Base-by-base conservation (phyloP, 2,113 vertebrate genomes). In the Eupsittula cactorum region DNA sequence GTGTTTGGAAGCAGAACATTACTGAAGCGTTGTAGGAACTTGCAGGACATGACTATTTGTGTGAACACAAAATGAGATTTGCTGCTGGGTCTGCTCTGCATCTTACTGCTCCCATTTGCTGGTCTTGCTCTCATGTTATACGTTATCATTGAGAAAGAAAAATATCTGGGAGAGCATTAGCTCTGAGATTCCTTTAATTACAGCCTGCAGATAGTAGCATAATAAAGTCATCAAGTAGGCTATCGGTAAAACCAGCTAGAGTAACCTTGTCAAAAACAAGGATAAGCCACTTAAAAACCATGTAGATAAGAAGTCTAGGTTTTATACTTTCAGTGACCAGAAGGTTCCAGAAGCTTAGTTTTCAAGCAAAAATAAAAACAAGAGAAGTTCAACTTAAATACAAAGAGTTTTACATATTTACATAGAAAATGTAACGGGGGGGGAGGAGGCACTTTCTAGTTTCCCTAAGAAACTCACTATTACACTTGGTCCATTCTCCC, bases 21-120 rank as follows among this genome's bases (percentile, higher is more conserved):
- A 33, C 68, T 42, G 42, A 35, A 33, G 16, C 2, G 12, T 14
- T 59, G 55, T 7, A 53, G 49, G 9, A 60, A 76, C 9, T 1
- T 3, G 1, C 2, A 47, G 75, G 35, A 11, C 21, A 15, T 21
- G 13, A 0, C 2, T 13, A 37, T 37, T 37, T 37, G 25, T 29
- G 62, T 60, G 67, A 64, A 2, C 33, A 42, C 10, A 5, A 6
- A 3, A 4, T 4, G 20, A 8, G 75, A 35, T 9, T 46, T 63
- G 60, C 59, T 57, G 9, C 31, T 16, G 16, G 20, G 14, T 4
- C 55, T 84, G 77, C 62, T 46, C 39, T 64, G 68, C 50, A 3
- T 52, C 52, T 53, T 9, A 11, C 46, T 46, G 49, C 62, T 86
- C 24, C 70, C 11, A 9, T 47, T 49, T 52, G 59, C 67, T 83